Percentiles rank a stretch among this genome's conserved stretches.
Evolutionary conservation across 2,113 vertebrate species (phyloP).

Genomic region (Phycodurus eques): DNA sequence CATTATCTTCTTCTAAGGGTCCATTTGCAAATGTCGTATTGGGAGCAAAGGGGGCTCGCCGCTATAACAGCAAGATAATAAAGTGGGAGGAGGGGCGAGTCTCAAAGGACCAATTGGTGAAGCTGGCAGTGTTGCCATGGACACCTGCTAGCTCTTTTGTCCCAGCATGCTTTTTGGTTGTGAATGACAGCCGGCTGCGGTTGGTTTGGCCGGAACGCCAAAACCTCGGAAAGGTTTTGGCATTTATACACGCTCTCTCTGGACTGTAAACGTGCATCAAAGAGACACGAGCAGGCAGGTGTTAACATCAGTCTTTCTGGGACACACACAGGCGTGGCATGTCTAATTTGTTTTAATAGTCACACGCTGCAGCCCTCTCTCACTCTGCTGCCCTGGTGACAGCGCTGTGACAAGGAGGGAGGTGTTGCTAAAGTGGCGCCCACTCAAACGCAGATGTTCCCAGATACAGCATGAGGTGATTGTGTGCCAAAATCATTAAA

Average conservation of each 20-base stretch:
- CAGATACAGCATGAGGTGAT: slow-evolving; percentile 40
- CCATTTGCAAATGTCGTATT: slow-evolving; percentile 3
- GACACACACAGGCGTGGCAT: slow-evolving; percentile 55
- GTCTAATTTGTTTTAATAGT: slow-evolving; percentile 70
- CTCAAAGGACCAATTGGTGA: slow-evolving; percentile 60
- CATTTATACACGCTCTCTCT: slow-evolving; percentile 2
- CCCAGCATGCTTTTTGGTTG: slow-evolving; percentile 44
- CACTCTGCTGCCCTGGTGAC: slow-evolving; percentile 61
- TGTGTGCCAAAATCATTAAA: slow-evolving; percentile 69
- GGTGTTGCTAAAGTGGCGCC: slow-evolving; percentile 26
- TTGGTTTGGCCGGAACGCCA: slow-evolving; percentile 35
- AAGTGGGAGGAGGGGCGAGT: slow-evolving; percentile 29
- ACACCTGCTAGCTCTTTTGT: slow-evolving; percentile 59
- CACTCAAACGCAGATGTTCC: slow-evolving; percentile 67
- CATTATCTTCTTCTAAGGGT: slow-evolving; percentile 25
- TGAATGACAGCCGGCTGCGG: slow-evolving; percentile 51
- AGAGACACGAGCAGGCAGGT: slow-evolving; percentile 39
- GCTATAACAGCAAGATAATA: not conserved
- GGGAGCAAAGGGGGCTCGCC: slow-evolving; percentile 7
- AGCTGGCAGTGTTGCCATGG: slow-evolving; percentile 61
- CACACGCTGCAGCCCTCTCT: slow-evolving; percentile 26
- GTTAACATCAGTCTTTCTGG: slow-evolving; percentile 34
- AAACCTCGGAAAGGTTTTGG: slow-evolving; percentile 25
- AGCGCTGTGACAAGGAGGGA: slow-evolving; percentile 42
- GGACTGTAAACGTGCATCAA: not conserved